Conservation (phyloP, 2,888 invertebrate genomes). For the Trachelus stipa region DNA sequence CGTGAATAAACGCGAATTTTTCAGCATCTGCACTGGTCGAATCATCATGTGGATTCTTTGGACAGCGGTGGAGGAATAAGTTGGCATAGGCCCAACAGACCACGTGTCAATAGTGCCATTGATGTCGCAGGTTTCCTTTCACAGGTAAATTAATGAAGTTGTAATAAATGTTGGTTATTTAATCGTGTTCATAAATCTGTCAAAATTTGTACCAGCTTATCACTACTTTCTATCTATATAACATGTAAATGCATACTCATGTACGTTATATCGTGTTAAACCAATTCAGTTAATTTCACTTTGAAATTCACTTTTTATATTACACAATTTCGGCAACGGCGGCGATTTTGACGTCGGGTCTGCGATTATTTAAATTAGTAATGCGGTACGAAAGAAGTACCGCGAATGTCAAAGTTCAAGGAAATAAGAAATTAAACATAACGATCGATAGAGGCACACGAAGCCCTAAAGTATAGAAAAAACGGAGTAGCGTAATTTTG, state of each 20-base stretch:
- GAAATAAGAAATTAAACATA: constrained; percentile 24
- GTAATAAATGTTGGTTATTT: background rate
- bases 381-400: constrained; percentile 37
- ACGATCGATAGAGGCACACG: constrained; percentile 34
- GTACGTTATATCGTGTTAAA: no score
- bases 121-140: constrained; percentile 81
- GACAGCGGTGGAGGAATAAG: constrained; percentile 68
- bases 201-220: no score
- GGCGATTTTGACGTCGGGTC: no score
- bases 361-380: constrained; percentile 39
- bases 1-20: constrained; percentile 36
- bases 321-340: no score
- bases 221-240: no score
- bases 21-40: constrained; percentile 79
- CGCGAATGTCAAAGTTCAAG: constrained; percentile 50
- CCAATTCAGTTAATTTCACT: no score
- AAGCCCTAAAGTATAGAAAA: constrained; percentile 24
- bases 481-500: constrained; percentile 3
- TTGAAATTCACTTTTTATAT: no score
- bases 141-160: constrained; percentile 62
- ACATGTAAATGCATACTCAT: no score
- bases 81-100: constrained; percentile 74
- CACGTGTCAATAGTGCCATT: constrained; percentile 87
- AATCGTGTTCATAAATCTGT: no score
- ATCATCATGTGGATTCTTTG: constrained; percentile 65